Base-by-base conservation (phyloP, 2,888 invertebrate genomes). In the Ferdinandea cuprea region DNA sequence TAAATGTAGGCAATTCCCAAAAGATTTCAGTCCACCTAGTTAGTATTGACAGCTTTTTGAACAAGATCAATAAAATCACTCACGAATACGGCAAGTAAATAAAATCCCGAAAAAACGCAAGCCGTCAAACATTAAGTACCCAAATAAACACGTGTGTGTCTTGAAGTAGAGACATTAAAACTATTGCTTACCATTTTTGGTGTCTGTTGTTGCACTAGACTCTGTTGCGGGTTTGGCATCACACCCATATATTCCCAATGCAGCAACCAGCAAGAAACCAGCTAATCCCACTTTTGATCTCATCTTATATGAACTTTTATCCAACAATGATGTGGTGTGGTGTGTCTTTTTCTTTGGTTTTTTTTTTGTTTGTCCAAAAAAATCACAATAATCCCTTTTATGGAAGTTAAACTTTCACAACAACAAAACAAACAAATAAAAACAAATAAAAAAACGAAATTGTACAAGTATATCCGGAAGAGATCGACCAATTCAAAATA, bases 151-250 rank as follows among this genome's bases (percentile, higher is more conserved):
- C 52, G 42, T 42, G 6, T 48, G 9, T 61, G 28, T 48, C 15
- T 19, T 11, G 25, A 25, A 3, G 15, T n/a, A 17, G 37, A 69
- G 6, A 28, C 28, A 21, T 15, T 32, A 42, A 48, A 11, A 54
- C 1, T 3, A 37, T 28, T 32, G 50, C 81, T 81, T 81, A 81
- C 81, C 81, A 71, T 77, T 71, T 81, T 81, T 81, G 11, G 59
- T 46, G 32, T 77, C 63, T 37, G 71, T 32, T 40, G 46, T 46
- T 77, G 46, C 48, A 54, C 77, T 77, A 77, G 81, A 81, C 77
- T 81, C 81, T 54, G 81, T 81, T 44, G 77, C 65, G 30, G 81
- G 81, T 37, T 81, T 81, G 77, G 71, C 71, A 65, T 65, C 46
- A 54, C 77, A 66, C 32, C 77, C 59, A 59, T 32, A 52, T 46